Evolutionary conservation across 1,140 invertebrate genomes (phyloP).

Genomic region (Anastrepha ludens): DNA sequence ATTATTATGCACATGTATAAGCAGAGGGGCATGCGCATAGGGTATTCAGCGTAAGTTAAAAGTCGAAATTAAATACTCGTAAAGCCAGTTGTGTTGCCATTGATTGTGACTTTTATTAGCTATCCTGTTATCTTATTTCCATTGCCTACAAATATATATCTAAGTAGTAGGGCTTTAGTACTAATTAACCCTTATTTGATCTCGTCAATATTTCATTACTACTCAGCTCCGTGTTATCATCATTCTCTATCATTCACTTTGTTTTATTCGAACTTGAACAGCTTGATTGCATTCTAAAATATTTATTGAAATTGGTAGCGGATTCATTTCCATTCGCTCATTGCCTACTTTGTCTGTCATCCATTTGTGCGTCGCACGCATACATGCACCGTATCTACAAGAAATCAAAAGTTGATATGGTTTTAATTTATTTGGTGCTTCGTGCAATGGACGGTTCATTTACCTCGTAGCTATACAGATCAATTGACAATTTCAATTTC

Average conservation of each 20-base stretch:
- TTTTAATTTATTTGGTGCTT: background rate
- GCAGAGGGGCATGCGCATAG: too few species aligned
- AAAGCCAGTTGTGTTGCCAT: too few species aligned
- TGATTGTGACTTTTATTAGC: too few species aligned
- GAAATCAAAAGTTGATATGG: constrained; percentile 42
- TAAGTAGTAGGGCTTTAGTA: too few species aligned
- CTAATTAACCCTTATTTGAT: constrained; percentile 27
- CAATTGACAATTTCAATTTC: constrained; percentile 26
- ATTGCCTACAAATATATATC: too few species aligned
- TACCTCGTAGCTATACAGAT: background rate
- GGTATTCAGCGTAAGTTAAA: too few species aligned
- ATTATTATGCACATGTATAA: too few species aligned
- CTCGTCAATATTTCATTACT: constrained; percentile 10
- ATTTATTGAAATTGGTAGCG: background rate
- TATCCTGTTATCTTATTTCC: too few species aligned
- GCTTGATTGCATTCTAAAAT: constrained; percentile 32
- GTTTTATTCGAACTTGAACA: too few species aligned
- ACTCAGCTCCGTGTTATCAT: background rate
- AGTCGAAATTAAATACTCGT: too few species aligned
- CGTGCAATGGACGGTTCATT: background rate
- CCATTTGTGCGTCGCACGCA: background rate
- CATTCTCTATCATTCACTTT: background rate
- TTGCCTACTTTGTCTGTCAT: background rate
- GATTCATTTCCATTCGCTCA: constrained; percentile 6
- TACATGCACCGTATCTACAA: background rate